phyloP scores from a whole-genome alignment of 1,140 invertebrate genomes.

The Drosophila pruinosa region DNA sequence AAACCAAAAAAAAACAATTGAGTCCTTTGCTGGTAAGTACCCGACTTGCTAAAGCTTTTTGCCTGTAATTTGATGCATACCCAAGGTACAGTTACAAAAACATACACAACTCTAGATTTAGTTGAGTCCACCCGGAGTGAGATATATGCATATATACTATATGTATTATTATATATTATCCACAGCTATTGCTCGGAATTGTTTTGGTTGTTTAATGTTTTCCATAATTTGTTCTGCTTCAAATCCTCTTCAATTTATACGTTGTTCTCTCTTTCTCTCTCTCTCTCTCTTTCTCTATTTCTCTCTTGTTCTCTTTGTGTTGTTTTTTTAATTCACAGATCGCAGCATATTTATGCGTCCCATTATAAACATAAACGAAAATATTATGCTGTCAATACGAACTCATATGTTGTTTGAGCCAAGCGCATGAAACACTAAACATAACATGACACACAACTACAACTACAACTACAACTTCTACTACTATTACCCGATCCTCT shows the following conservation, averaged over 20 bases:
- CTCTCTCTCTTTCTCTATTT: constrained; percentile 41
- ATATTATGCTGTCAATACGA: constrained; percentile 81
- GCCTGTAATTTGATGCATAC: constrained; percentile 11
- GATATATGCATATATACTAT: not conserved
- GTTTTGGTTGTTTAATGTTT: constrained; percentile 3
- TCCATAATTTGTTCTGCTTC: constrained; percentile 22
- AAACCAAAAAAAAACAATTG: not conserved
- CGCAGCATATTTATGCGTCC: constrained; percentile 81
- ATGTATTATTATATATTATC: not conserved
- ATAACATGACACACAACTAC: constrained; percentile 13
- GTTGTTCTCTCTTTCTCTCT: constrained; percentile 50
- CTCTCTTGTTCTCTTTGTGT: constrained; percentile 35
- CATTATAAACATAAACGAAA: constrained; percentile 82
- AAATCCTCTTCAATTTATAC: constrained; percentile 51
- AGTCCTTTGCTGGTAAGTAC: constrained; percentile 55
- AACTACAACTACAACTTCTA: no score
- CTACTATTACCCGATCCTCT: constrained; percentile 13
- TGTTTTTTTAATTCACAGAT: constrained; percentile 70
- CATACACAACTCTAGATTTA: constrained; percentile 3
- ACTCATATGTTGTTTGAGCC: constrained; percentile 75
- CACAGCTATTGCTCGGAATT: constrained; percentile 7
- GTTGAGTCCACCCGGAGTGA: not conserved
- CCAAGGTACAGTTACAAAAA: constrained; percentile 27
- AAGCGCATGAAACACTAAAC: constrained; percentile 44
- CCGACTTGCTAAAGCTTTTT: not conserved